Evolutionary conservation across 92 coral and sea anemone species (phyloP).

Genomic region (Chrysogorgia sp.): DNA sequence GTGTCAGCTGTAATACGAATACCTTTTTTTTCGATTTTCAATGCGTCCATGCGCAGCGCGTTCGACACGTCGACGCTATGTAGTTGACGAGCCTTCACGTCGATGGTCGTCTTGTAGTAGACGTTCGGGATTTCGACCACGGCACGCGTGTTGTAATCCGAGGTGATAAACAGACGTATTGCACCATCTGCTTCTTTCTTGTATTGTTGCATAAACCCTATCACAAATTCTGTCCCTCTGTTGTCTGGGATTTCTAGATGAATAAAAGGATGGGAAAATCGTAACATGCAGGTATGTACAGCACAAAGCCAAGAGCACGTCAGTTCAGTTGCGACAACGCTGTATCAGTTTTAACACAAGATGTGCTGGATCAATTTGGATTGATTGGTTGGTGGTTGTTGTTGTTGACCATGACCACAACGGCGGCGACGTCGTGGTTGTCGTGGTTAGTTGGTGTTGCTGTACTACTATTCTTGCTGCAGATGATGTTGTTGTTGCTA

Average conservation of each 20-base stretch:
- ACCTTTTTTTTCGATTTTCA: conserved; percentile 53
- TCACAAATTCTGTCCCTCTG: conserved; percentile 69
- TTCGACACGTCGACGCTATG: conserved; percentile 56
- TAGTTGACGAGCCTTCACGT: conserved; percentile 48
- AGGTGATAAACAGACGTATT: conserved; percentile 26
- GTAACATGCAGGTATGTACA: no score
- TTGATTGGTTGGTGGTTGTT: no score
- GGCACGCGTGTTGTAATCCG: conserved; percentile 43
- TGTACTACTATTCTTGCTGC: no score
- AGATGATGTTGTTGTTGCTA: no score
- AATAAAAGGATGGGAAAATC: not conserved
- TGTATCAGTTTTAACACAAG: no score
- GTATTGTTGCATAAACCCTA: conserved; percentile 58
- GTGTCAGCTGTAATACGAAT: conserved; percentile 57
- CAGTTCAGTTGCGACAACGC: no score
- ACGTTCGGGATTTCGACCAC: conserved; percentile 48
- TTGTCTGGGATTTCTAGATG: conserved; percentile 50
- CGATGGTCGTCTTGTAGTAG: conserved; percentile 5
- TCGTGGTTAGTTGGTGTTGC: no score
- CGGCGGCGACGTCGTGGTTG: no score
- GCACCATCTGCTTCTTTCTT: conserved; percentile 16
- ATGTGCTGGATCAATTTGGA: no score
- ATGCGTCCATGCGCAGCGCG: conserved; percentile 54
- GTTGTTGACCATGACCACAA: no score
- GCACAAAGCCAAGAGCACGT: no score